Evolutionary conservation across 2,888 invertebrate genomes (phyloP).

Genomic region (Strigamia transsilvanica): DNA sequence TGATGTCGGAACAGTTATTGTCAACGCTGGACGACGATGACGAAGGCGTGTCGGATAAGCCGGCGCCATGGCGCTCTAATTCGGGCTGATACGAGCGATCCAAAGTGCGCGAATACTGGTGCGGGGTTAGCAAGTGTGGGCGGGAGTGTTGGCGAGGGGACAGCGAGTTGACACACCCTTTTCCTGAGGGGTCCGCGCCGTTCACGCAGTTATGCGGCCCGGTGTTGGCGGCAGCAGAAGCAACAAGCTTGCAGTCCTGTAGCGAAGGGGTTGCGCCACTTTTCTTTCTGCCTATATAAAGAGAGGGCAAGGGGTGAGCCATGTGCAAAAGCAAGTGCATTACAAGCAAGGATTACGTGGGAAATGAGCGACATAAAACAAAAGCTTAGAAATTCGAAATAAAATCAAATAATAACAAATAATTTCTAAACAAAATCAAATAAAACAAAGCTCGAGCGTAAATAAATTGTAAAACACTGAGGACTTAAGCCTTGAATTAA

Average conservation of each 20-base stretch:
- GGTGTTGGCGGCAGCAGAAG: neutral
- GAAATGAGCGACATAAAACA: conserved; percentile 28
- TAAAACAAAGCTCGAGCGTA: neutral
- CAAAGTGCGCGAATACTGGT: conserved; percentile 3
- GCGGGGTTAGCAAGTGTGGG: conserved; percentile 8
- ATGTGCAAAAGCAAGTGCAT: conserved; percentile 38
- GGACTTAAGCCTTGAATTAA: conserved; percentile 14
- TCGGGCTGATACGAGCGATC: conserved; percentile 33
- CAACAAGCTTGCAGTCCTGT: conserved; percentile 32
- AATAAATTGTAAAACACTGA: conserved; percentile 11
- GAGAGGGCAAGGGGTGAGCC: conserved; percentile 37
- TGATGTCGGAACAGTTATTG: conserved; percentile 85
- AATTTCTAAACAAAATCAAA: neutral
- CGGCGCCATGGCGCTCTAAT: conserved; percentile 29
- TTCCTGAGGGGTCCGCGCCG: neutral
- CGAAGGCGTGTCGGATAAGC: conserved; percentile 33
- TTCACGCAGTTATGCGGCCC: neutral
- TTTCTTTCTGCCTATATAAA: conserved; percentile 33
- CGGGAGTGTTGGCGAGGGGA: conserved; percentile 20
- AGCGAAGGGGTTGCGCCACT: conserved; percentile 5
- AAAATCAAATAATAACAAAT: neutral
- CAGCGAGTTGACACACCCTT: conserved; percentile 16
- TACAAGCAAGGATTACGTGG: conserved; percentile 11
- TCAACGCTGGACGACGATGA: conserved; percentile 72
- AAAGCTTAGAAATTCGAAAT: neutral